A percentile compares a stretch with the other conserved stretches of the same genome.
These are phyloP conservation scores for Agapetus fuscipes DNA, from an alignment of 2,888 invertebrate genomes.

Conservation along the genomic window DNA sequence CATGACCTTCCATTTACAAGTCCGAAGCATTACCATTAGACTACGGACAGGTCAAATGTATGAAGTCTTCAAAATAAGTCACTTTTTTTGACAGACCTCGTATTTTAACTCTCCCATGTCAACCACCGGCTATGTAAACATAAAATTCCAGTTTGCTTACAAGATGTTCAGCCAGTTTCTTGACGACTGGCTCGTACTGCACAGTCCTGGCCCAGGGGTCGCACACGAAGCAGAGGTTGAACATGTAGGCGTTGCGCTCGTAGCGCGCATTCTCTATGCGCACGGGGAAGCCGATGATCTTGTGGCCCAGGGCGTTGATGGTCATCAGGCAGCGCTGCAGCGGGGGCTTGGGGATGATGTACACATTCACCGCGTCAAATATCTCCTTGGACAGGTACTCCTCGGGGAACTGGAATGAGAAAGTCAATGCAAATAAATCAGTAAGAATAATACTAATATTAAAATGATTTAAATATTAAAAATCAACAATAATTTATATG, in stretches of 20 bases:
- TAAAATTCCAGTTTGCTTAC: too few species aligned
- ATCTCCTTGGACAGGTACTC: conserved; percentile 86
- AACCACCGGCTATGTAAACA: too few species aligned
- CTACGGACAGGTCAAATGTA: too few species aligned
- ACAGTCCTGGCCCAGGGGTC: conserved; percentile 82
- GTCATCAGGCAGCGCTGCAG: conserved; percentile 84
- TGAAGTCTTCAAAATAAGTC: too few species aligned
- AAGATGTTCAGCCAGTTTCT: conserved; percentile 87
- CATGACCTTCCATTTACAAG: too few species aligned
- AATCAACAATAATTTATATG: too few species aligned
- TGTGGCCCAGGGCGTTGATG: conserved; percentile 68
- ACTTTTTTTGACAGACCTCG: too few species aligned
- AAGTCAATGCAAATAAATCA: background rate
- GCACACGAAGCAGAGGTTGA: conserved; percentile 92
- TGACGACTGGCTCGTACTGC: conserved; percentile 89
- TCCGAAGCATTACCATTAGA: too few species aligned
- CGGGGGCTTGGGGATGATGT: conserved; percentile 91
- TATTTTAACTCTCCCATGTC: too few species aligned
- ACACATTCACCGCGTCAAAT: conserved; percentile 89
- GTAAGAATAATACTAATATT: too few species aligned
- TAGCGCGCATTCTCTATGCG: conserved; percentile 83
- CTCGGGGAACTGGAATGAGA: conserved; percentile 63
- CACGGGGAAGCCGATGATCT: conserved; percentile 89
- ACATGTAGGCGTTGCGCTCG: conserved; percentile 87
- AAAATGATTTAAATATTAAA: background rate